Conservation (phyloP, 2,888 invertebrate species). For the Stenchaetothrips biformis region DNA sequence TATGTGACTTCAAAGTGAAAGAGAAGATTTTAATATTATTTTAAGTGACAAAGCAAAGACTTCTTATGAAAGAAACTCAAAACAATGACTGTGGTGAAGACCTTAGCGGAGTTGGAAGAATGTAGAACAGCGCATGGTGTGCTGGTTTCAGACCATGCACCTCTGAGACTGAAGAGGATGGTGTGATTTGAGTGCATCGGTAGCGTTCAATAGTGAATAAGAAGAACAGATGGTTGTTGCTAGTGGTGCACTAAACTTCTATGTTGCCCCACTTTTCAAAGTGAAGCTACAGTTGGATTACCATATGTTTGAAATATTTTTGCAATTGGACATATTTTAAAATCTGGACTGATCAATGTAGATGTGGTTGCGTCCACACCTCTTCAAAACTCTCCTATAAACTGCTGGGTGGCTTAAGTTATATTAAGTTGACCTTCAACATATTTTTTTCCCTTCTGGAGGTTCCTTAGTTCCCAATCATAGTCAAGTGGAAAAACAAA, state of each 20-base stretch:
- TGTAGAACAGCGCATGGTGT: background rate
- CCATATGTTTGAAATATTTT: background rate
- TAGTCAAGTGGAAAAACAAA: background rate
- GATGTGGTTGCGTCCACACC: background rate
- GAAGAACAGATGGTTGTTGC: background rate
- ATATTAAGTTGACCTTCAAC: background rate
- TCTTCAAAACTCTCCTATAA: background rate
- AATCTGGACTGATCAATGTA: background rate
- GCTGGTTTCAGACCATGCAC: background rate
- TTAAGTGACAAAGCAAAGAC: constrained; percentile 2
- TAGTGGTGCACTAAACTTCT: background rate
- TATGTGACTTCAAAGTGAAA: background rate
- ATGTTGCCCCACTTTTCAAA: background rate
- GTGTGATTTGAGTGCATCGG: background rate
- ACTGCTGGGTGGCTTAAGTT: background rate
- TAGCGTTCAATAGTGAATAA: background rate
- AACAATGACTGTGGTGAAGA: background rate
- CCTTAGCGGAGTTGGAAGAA: background rate
- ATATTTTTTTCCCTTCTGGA: background rate
- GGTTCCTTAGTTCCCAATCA: background rate
- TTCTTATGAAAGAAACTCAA: background rate
- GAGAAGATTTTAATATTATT: background rate
- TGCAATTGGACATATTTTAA: constrained; percentile 7
- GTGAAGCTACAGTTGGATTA: background rate
- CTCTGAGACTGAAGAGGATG: background rate